phyloP scores from a whole-genome alignment of 2,113 vertebrate species.

The pig (Sus scrofa) region DNA sequence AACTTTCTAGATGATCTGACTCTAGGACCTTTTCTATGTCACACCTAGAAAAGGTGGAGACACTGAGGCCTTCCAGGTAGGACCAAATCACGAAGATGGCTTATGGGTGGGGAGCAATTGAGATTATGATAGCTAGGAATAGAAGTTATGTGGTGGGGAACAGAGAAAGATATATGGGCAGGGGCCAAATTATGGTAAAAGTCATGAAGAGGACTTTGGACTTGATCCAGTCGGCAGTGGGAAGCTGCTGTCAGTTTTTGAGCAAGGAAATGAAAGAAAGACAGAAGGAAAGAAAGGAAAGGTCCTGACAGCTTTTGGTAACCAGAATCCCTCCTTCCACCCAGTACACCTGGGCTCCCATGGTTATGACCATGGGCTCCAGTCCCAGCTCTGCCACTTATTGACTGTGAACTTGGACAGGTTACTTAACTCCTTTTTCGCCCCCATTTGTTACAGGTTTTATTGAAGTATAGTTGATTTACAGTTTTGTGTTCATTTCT shows the following conservation, averaged over 20 bases:
- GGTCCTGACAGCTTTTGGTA: neutral
- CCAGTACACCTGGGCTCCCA: neutral
- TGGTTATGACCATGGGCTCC: neutral
- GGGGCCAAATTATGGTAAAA: neutral
- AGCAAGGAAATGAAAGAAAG: constrained; percentile 40
- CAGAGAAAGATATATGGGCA: neutral
- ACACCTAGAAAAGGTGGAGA: neutral
- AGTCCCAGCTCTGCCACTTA: constrained; percentile 13
- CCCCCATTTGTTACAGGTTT: too few relatives aligned
- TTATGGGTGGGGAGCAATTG: neutral
- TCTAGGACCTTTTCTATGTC: neutral
- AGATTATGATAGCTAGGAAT: neutral
- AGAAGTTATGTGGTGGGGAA: neutral
- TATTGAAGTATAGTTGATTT: too few relatives aligned
- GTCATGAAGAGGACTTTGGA: neutral
- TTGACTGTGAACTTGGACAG: constrained; percentile 27
- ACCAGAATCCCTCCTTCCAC: neutral
- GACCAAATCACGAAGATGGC: constrained; percentile 11
- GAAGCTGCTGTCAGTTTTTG: constrained; percentile 21
- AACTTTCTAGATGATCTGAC: constrained; percentile 31
- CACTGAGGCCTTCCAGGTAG: neutral
- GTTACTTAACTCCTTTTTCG: constrained; percentile 23
- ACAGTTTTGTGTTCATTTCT: too few relatives aligned
- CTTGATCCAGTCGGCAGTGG: constrained; percentile 15
- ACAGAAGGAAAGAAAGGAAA: constrained; percentile 14